Conservation (phyloP, 2,113 vertebrate genomes). For the Urocynchramus pylzowi region DNA sequence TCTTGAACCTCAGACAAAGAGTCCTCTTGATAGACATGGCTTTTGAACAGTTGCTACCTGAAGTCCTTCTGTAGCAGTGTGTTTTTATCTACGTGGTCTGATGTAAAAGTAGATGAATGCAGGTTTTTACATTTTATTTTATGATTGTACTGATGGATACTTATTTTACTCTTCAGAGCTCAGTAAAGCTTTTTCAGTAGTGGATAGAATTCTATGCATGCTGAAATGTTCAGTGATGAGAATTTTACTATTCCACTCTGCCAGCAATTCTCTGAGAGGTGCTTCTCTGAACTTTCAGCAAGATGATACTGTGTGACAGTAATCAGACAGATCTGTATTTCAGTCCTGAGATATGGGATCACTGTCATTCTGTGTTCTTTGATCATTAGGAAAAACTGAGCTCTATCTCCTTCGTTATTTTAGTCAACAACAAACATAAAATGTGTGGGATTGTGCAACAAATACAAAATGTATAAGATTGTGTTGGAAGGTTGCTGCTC, state of each 20-base stretch:
- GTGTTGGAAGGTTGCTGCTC: neutral
- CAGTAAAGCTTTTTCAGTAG: neutral
- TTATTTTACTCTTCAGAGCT: neutral
- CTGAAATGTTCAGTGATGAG: neutral
- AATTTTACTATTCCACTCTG: neutral
- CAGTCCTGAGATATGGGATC: neutral
- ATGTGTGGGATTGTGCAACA: neutral
- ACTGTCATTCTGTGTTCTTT: neutral
- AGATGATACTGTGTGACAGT: neutral
- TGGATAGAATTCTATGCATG: neutral
- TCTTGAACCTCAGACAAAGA: neutral
- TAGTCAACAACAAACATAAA: neutral
- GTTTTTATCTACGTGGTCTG: neutral
- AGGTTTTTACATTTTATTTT: neutral
- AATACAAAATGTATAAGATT: neutral
- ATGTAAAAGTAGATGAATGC: neutral
- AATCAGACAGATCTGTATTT: neutral
- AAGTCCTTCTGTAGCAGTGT: neutral
- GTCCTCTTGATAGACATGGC: neutral
- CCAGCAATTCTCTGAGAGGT: neutral
- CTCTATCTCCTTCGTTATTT: neutral
- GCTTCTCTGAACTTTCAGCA: no score
- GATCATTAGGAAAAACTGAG: neutral
- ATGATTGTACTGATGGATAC: neutral
- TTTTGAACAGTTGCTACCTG: neutral